Base-by-base conservation (phyloP, 2,797 vertebrate species). In the Argya squamiceps region DNA sequence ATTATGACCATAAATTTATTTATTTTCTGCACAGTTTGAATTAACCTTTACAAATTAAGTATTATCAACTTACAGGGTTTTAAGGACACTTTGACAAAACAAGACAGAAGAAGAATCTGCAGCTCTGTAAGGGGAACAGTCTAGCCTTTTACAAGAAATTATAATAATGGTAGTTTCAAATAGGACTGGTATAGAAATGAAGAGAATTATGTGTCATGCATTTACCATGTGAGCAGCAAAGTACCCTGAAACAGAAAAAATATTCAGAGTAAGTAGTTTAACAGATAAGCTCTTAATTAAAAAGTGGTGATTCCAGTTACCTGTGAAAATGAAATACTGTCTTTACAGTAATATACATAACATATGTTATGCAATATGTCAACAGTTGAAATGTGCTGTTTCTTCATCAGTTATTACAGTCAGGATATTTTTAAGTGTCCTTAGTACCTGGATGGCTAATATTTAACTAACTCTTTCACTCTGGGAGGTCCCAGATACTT, bases 251-350 rank as follows among this genome's bases (percentile, higher is more conserved):
- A 93, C 47, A 84, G 43, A 96, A 95, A 37, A 88, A 95, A 29
- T 65, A 52, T 93, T 91, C 85, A 52, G 62, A 85, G 58, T 50
- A 80, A 94, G 47, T 63, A 62, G n/a, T 96, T 96, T 88, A 94
- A 82, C 84, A 95, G 95, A 96, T 96, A 96, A 96, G 39, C 63
- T 88, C 90, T 89, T 96, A 94, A 97, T 97, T 97, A 96, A 94
- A 80, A 93, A 96, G 84, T 88, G 27, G 84, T 59, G 79, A 81
- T 93, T 95, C 91, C 76, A 91, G 88, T 80, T 96, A 92, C 90
- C 59, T 89, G 39, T 81, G 70, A 96, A 84, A 96, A 91, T 62
- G n/a, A 93, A 94, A 52, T 44, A 82, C 39, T 75, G 43, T n/a
- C 32, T 94, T 93, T 87, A n/a, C n/a, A n/a, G n/a, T n/a, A n/a